phyloP scores from a whole-genome alignment of 2,888 invertebrate species.

The Aromia moschata region DNA sequence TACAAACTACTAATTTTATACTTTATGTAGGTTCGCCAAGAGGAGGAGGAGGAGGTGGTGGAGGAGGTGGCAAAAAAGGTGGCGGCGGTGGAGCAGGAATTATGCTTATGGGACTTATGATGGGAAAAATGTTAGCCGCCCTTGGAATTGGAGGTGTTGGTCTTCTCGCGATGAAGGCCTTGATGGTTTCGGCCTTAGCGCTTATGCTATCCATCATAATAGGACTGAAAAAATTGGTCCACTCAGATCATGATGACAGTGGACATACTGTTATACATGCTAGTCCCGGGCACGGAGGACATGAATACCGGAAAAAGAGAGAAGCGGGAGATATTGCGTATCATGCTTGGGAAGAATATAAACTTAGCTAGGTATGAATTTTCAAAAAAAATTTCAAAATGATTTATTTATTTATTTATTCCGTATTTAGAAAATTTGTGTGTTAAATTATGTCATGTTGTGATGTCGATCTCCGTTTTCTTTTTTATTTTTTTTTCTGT shows the following conservation, averaged over 20 bases:
- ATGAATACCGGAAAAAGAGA: constrained; percentile 64
- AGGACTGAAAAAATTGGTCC: constrained; percentile 76
- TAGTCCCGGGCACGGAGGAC: constrained; percentile 66
- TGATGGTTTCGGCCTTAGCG: constrained; percentile 73
- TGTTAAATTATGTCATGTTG: too few relatives aligned
- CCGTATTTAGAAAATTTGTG: too few relatives aligned
- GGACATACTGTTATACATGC: constrained; percentile 66
- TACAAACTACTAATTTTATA: background rate
- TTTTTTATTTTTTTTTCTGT: too few relatives aligned
- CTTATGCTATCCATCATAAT: constrained; percentile 79
- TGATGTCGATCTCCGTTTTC: too few relatives aligned
- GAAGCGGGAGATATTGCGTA: constrained; percentile 60
- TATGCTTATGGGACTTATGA: constrained; percentile 74
- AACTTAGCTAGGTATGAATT: constrained; percentile 27
- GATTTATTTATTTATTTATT: too few relatives aligned
- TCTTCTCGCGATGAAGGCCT: constrained; percentile 77
- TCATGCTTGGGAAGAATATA: constrained; percentile 62
- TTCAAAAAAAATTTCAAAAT: too few relatives aligned
- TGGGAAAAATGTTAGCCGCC: constrained; percentile 80
- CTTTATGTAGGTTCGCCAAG: constrained; percentile 66
- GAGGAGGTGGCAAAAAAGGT: constrained; percentile 58
- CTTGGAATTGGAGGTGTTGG: constrained; percentile 80
- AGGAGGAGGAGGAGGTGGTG: constrained; percentile 66
- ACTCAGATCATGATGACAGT: constrained; percentile 64
- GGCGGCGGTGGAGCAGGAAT: constrained; percentile 67